Evolutionary conservation across 1,140 invertebrate genomes (phyloP), one percentile per base, ranked within the genome.

Genomic region (Mercenaria mercenaria): DNA sequence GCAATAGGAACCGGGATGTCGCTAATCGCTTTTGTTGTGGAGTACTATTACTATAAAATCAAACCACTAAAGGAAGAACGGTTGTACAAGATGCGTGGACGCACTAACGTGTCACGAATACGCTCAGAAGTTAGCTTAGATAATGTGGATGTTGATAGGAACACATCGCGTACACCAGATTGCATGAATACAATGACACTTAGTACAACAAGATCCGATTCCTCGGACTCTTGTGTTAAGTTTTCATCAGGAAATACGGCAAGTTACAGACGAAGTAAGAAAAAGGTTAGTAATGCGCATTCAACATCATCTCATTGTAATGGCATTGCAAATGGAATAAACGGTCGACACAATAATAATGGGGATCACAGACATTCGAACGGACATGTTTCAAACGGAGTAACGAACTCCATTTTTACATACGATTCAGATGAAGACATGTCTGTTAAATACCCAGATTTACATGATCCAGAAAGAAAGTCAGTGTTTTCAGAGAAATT

Each of bases 21-120:
- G 15, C 98, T 98, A 92, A 96, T 99, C 39, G 99, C 98, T 0
- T 96, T 99, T n/a, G 97, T 97, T 0, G 97, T 99, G 64, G 99
- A 99, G 96, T 99, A 99, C 93, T 99, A 98, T 97, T 93, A 92
- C 88, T 94, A 93, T 47, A 92, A 91, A 61, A 90, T 90, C 82
- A 83, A 83, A 61, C 82, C 82, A 56, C 41, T 50, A 23, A 72
- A 69, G n/a, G 47, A 74, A 26, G 64, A 74, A 39, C 50, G 67
- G 20, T 39, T 74, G 20, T 85, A 69, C 82, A 74, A 32, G 26
- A 74, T 72, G 82, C 37, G 41, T 18, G 67, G 67, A 8, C 11
- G 43, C 29, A 85, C 64, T 32, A 69, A 56, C 18, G 11, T 72
- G 0, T 69, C 67, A 1, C 82, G 43, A 6, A 85, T 72, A 6